Evolutionary conservation across 2,113 vertebrate species (phyloP), one percentile per base, ranked within the genome.

Genomic region (Ctenodactylus gundi): DNA sequence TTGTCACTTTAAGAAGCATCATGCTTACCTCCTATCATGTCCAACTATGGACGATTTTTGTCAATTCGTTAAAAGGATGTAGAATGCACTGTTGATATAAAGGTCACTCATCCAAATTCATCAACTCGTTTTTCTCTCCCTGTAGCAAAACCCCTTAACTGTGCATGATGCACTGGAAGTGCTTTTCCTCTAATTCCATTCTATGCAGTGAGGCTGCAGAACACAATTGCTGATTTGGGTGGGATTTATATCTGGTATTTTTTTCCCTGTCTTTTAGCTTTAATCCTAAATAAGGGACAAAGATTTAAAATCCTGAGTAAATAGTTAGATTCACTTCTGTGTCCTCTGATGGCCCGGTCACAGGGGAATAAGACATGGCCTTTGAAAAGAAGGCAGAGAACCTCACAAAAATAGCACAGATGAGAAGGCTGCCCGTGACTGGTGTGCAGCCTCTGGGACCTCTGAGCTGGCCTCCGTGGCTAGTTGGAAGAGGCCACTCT

Each of bases 231-330:
- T 68, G 55, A 86, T 64, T 23, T 60, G 83, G n/a, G n/a, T 88
- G 49, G 80, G 14, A 21, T 82, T 46, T n/a, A 7, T 3, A 11
- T 3, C 13, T 31, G 83, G 39, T 41, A 20, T 41, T 51, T 11
- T 84, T 95, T 76, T 85, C 57, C 34, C 60, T 86, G 34, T 70
- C 88, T 44, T 75, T 76, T 68, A 84, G 49, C 34, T 60, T 88
- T 70, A 46, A 72, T 77, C 78, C 57, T 90, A 87, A 85, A 80
- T 62, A 75, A 75, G 78, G 70, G 55, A 18, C 73, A 82, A 92
- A 96, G 73, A 93, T 91, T 84, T 80, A 57, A 95, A 95, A n/a
- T 41, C 51, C 60, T 64, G 20, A 94, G 70, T 39, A 91, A 91
- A 90, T 20, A 67, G 7, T 34, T 64, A 76, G 41, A 58, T 85